These are phyloP conservation scores for Leucoma salicis DNA, from an alignment of 2,888 invertebrate genomes.

Conservation along the genomic window DNA sequence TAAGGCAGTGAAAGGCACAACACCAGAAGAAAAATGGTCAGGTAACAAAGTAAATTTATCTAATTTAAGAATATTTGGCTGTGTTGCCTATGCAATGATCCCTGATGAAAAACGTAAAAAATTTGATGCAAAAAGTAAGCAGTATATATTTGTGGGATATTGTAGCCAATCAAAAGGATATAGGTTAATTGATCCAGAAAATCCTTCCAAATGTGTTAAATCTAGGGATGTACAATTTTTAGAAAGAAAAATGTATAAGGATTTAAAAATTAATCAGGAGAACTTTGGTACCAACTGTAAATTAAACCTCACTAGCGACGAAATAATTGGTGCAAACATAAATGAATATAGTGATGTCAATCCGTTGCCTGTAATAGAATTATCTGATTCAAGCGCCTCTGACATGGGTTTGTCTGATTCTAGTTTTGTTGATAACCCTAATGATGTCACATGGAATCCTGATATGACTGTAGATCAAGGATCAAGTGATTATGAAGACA, in stretches of 20 bases:
- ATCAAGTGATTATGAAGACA: no score
- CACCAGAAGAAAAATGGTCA: slow-evolving; percentile 10
- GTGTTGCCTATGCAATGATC: slow-evolving; percentile 5
- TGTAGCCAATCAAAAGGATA: slow-evolving; percentile 2
- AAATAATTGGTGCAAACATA: background rate
- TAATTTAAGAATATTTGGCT: slow-evolving; percentile 13
- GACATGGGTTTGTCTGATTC: no score
- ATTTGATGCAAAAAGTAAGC: slow-evolving; percentile 5
- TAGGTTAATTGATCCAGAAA: slow-evolving; percentile 1
- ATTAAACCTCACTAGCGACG: background rate
- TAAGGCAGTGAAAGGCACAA: background rate
- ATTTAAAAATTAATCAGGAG: background rate
- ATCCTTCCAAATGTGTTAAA: background rate
- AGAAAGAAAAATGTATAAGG: no score
- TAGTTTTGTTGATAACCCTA: background rate
- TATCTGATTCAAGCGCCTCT: no score
- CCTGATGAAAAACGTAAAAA: slow-evolving; percentile 8
- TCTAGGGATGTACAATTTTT: no score
- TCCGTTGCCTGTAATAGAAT: no score
- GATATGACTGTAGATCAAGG: no score
- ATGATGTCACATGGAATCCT: no score
- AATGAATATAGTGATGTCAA: no score
- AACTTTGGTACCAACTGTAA: background rate
- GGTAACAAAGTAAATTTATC: slow-evolving; percentile 6
- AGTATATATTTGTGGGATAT: no score